phyloP scores from a whole-genome alignment of 2,888 invertebrate genomes.

The Acronicta leporina region DNA sequence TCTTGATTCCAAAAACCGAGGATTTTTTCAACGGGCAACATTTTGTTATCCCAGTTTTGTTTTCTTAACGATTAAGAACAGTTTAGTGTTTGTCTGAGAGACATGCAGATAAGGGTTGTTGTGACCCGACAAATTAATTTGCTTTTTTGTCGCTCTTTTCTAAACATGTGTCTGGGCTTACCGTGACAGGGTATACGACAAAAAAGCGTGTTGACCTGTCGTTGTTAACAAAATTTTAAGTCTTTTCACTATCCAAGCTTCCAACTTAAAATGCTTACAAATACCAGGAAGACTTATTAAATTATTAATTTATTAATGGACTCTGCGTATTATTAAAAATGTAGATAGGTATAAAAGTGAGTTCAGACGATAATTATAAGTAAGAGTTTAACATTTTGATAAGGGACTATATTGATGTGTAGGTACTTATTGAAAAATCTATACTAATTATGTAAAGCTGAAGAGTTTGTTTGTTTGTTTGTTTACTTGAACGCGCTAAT shows the following conservation, averaged over 20 bases:
- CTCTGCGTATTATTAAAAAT: no score
- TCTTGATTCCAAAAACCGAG: slow-evolving; percentile 55
- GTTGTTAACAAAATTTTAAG: slow-evolving; percentile 11
- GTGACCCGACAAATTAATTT: slow-evolving; percentile 68
- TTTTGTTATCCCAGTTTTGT: slow-evolving; percentile 64
- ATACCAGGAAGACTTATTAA: no score
- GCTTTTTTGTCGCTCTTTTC: slow-evolving; percentile 25
- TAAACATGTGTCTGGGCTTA: slow-evolving; percentile 39
- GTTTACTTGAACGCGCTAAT: no score
- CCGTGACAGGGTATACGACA: slow-evolving; percentile 27
- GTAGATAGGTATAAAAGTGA: no score
- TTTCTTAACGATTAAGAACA: slow-evolving; percentile 76
- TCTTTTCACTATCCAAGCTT: slow-evolving; percentile 4
- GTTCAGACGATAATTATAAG: no score
- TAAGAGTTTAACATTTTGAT: no score
- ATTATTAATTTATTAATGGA: no score
- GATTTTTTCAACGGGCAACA: slow-evolving; percentile 53
- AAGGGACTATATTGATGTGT: no score
- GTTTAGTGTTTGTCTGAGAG: slow-evolving; percentile 75
- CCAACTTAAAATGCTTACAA: not conserved
- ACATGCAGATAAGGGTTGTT: slow-evolving; percentile 66
- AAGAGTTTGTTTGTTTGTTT: no score
- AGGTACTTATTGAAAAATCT: no score
- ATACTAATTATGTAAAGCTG: no score
- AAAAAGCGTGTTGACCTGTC: slow-evolving; percentile 34